A percentile compares a stretch with the other conserved stretches of the same genome.
Evolutionary conservation across 2,113 vertebrate genomes (phyloP).

Genomic region (Coregonus clupeaformis): DNA sequence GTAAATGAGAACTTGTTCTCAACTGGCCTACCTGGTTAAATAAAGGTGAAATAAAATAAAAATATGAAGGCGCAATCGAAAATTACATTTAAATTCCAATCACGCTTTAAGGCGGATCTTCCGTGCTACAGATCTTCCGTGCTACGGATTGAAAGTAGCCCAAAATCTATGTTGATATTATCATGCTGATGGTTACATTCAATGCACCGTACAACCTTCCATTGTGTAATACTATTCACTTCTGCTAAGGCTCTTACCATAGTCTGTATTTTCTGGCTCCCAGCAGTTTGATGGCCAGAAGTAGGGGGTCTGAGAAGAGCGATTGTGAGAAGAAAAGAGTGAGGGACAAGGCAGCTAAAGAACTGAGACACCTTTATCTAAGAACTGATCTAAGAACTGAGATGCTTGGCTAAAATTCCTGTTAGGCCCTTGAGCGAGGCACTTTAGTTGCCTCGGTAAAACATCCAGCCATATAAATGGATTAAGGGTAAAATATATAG

Average conservation of each 20-base stretch:
- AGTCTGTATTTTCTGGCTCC: slow-evolving; percentile 86
- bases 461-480: background rate
- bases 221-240: slow-evolving; percentile 98
- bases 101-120: too few relatives aligned
- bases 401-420: background rate
- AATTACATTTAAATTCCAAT: too few relatives aligned
- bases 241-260: slow-evolving; percentile 82
- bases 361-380: slow-evolving; percentile 7
- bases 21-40: too few relatives aligned
- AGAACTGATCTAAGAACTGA: too few relatives aligned
- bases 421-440: background rate
- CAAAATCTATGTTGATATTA: background rate
- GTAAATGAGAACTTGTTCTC: too few relatives aligned
- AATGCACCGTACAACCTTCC: slow-evolving; percentile 75
- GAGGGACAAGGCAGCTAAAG: slow-evolving; percentile 33
- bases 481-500: background rate
- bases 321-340: background rate
- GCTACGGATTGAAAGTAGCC: too few relatives aligned
- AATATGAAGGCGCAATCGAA: too few relatives aligned
- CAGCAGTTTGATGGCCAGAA: slow-evolving; percentile 88
- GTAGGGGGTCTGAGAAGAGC: slow-evolving; percentile 77
- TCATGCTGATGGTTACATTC: background rate
- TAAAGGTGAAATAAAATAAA: too few relatives aligned
- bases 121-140: too few relatives aligned
- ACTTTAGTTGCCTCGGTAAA: background rate